Conservation (phyloP, 2,888 invertebrate species). For the Eudemis profundana region DNA sequence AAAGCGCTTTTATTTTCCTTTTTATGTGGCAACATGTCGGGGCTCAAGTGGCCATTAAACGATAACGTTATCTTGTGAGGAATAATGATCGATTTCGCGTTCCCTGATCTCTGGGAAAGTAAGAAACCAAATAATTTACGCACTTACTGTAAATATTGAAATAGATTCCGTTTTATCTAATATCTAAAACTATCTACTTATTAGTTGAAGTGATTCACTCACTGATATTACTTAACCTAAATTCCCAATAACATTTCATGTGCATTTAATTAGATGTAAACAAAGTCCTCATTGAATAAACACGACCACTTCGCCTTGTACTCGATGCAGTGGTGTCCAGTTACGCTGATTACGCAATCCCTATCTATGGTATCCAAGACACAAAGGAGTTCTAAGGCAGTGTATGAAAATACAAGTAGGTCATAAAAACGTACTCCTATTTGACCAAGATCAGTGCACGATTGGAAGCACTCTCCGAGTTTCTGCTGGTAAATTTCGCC, state of each 20-base stretch:
- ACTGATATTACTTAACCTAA: constrained; percentile 18
- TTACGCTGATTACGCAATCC: constrained; percentile 27
- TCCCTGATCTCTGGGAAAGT: constrained; percentile 53
- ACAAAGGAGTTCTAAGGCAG: background rate
- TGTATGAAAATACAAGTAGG: too few relatives aligned
- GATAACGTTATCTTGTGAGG: constrained; percentile 71
- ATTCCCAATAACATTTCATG: constrained; percentile 32
- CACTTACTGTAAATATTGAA: too few relatives aligned
- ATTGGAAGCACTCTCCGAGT: too few relatives aligned
- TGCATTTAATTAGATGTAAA: constrained; percentile 27
- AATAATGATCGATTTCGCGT: constrained; percentile 74
- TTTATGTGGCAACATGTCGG: constrained; percentile 61
- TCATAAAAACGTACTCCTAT: too few relatives aligned
- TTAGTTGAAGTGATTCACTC: background rate
- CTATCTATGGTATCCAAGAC: constrained; percentile 22
- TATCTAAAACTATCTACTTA: background rate
- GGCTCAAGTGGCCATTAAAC: constrained; percentile 72
- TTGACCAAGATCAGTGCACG: too few relatives aligned
- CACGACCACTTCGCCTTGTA: constrained; percentile 22
- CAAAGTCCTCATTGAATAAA: constrained; percentile 28
- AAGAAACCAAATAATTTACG: constrained; percentile 46
- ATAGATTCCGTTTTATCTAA: constrained; percentile 10
- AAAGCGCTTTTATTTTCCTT: constrained; percentile 62
- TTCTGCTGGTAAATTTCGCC: too few relatives aligned
- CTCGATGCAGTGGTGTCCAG: constrained; percentile 32